Conservation (phyloP, 2,888 invertebrate genomes). For the Drosophila conformis region DNA sequence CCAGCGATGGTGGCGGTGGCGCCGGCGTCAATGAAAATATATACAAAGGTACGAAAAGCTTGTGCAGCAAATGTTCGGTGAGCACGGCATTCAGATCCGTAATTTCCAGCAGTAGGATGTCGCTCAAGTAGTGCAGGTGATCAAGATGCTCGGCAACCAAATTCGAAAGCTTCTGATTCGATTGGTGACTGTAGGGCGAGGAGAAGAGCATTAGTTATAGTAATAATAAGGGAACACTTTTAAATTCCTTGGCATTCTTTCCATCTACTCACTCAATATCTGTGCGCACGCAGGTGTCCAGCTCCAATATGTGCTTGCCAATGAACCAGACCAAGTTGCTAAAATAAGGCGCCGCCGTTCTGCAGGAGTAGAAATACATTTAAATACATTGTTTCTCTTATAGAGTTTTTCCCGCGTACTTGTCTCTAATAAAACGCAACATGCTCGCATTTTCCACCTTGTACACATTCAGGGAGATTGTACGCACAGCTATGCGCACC, state of each 20-base stretch:
- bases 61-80: conserved; percentile 96
- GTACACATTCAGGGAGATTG: conserved; percentile 98
- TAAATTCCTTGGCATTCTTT: neutral
- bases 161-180: conserved; percentile 95
- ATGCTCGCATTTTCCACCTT: conserved; percentile 97
- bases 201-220: too few species aligned
- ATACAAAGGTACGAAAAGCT: conserved; percentile 96
- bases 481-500: conserved; percentile 99
- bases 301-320: conserved; percentile 97
- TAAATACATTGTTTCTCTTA: conserved; percentile 1
- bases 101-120: conserved; percentile 96
- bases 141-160: conserved; percentile 98
- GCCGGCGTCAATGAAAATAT: conserved; percentile 93
- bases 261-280: conserved; percentile 93
- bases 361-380: conserved; percentile 54
- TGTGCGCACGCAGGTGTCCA: conserved; percentile 97
- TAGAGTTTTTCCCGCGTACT: conserved; percentile 83
- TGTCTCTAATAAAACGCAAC: conserved; percentile 97
- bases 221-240: neutral
- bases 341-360: conserved; percentile 99
- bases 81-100: conserved; percentile 96
- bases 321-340: conserved; percentile 99
- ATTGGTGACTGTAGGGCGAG: conserved; percentile 91
- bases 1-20: conserved; percentile 85
- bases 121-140: conserved; percentile 98